Conservation (phyloP, 2,888 invertebrate species). For the Troides aeacus region DNA sequence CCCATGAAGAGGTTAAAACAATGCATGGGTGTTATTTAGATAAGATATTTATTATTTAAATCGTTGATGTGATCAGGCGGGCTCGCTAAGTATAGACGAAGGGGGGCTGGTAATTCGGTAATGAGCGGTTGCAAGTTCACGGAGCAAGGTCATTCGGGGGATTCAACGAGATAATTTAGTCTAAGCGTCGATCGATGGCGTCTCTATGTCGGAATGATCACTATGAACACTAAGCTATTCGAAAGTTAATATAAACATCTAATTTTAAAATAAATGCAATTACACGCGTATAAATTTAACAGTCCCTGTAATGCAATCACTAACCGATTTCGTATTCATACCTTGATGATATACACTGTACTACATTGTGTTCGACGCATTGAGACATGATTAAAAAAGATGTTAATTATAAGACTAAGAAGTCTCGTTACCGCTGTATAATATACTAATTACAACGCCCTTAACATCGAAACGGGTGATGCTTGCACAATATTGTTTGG, state of each 20-base stretch:
- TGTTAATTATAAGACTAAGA: no score
- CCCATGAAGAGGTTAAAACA: conserved; percentile 63
- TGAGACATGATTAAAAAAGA: no score
- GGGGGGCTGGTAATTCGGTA: conserved; percentile 73
- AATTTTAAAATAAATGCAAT: not conserved
- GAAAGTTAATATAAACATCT: conserved; percentile 16
- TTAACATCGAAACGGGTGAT: no score
- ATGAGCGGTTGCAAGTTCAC: conserved; percentile 69
- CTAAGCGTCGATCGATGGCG: conserved; percentile 47
- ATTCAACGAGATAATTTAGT: conserved; percentile 60
- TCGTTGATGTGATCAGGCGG: conserved; percentile 48
- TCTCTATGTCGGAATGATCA: conserved; percentile 36
- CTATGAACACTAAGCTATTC: conserved; percentile 19
- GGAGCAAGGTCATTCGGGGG: conserved; percentile 65
- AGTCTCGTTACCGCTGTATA: no score
- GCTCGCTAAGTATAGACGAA: conserved; percentile 73
- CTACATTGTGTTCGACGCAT: no score
- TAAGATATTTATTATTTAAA: conserved; percentile 80
- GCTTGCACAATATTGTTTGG: no score
- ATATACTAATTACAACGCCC: no score
- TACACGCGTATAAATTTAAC: no score
- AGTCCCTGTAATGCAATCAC: no score
- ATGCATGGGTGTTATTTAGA: conserved; percentile 75
- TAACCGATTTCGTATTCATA: no score
- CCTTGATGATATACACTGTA: no score